Percentiles rank a stretch among this genome's conserved stretches.
Evolutionary conservation across 2,797 vertebrate genomes (phyloP).

Genomic region (Micropoecilia bifurca): DNA sequence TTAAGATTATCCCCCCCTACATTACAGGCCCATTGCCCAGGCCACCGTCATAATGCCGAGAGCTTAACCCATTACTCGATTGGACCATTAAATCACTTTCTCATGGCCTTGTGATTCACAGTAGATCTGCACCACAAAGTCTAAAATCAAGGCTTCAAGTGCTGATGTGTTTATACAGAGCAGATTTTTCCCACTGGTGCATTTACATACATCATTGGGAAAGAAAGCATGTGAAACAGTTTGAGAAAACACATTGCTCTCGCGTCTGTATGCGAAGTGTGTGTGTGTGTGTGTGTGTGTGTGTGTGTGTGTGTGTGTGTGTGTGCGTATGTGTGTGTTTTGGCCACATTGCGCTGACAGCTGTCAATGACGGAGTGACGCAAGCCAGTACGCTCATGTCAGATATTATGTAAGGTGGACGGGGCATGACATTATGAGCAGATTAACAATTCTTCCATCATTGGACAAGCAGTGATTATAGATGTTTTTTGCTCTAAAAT

Average conservation of each 20-base stretch:
- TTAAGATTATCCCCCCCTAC: slow-evolving; percentile 80
- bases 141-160: slow-evolving; percentile 25
- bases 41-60: slow-evolving; percentile 68
- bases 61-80: slow-evolving; percentile 80
- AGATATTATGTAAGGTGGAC: slow-evolving; percentile 85
- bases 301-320: slow-evolving; percentile 8
- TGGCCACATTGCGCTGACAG: slow-evolving; percentile 74
- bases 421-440: slow-evolving; percentile 71
- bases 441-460: slow-evolving; percentile 69
- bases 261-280: slow-evolving; percentile 13
- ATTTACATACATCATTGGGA: slow-evolving; percentile 31
- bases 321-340: slow-evolving; percentile 18
- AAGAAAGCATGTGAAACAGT: slow-evolving; percentile 25
- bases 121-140: slow-evolving; percentile 45
- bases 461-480: slow-evolving; percentile 65
- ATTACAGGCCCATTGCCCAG: slow-evolving; percentile 68
- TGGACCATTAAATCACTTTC: slow-evolving; percentile 73
- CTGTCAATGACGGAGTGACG: slow-evolving; percentile 83
- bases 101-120: slow-evolving; percentile 53
- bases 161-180: slow-evolving; percentile 1
- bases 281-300: no score
- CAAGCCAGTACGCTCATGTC: slow-evolving; percentile 78
- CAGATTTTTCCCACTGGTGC: not conserved
- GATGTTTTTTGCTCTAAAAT: slow-evolving; percentile 48
- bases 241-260: slow-evolving; percentile 30